Conservation (phyloP, 2,797 vertebrate species). For the Syngnathus rostellatus region DNA sequence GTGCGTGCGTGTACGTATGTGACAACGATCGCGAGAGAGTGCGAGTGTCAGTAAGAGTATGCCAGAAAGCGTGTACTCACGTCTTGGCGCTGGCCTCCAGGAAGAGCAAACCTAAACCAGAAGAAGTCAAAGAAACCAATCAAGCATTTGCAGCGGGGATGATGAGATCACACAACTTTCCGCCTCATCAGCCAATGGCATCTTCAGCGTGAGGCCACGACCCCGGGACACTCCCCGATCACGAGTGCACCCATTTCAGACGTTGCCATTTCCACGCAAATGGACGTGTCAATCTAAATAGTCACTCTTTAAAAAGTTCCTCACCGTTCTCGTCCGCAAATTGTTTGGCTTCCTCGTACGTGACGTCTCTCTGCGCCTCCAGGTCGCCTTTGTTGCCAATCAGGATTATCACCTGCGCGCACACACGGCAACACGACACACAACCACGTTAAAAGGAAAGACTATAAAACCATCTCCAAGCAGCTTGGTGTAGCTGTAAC, state of each 20-base stretch:
- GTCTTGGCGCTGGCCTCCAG: slow-evolving; percentile 99
- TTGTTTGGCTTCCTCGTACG: slow-evolving; percentile 98
- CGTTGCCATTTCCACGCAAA: background rate
- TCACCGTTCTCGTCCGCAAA: slow-evolving; percentile 98
- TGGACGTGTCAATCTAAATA: slow-evolving; percentile 8
- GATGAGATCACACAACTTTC: background rate
- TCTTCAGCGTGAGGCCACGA: background rate
- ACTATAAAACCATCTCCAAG: too few relatives aligned
- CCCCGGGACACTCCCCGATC: background rate
- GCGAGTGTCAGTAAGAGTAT: background rate
- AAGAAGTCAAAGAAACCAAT: background rate
- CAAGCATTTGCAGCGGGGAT: background rate
- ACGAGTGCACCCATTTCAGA: background rate
- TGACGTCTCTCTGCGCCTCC: slow-evolving; percentile 97
- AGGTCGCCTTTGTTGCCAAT: slow-evolving; percentile 99
- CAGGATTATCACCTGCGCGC: slow-evolving; percentile 90
- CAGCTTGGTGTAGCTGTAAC: too few relatives aligned
- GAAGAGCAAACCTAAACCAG: slow-evolving; percentile 83
- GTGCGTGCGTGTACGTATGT: background rate
- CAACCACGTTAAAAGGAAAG: too few relatives aligned
- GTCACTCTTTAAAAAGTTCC: slow-evolving; percentile 11
- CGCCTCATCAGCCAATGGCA: background rate
- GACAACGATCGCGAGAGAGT: too few relatives aligned
- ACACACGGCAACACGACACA: background rate
- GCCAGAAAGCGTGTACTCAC: slow-evolving; percentile 72